These are phyloP conservation scores for Tiliacea citrago DNA, from an alignment of 2,888 invertebrate genomes.

Conservation along the genomic window DNA sequence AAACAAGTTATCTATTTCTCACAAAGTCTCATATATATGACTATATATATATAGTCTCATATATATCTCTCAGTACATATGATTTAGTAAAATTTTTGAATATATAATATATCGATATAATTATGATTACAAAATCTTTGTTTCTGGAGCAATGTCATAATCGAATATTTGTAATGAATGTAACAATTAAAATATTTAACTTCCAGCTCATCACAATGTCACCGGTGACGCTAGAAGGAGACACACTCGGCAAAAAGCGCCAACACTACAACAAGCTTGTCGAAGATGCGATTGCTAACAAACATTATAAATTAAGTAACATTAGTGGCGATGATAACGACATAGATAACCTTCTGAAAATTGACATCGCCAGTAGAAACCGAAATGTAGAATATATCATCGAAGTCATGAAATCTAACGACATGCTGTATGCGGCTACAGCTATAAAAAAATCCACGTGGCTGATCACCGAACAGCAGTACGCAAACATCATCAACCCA, in stretches of 20 bases:
- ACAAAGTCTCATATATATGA: too few relatives aligned
- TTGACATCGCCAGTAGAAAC: constrained; percentile 76
- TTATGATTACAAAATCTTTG: too few relatives aligned
- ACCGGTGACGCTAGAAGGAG: constrained; percentile 50
- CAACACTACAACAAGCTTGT: constrained; percentile 74
- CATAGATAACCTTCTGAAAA: constrained; percentile 77
- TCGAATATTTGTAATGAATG: too few relatives aligned
- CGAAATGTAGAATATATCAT: constrained; percentile 77
- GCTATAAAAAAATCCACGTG: constrained; percentile 80
- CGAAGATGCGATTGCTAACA: constrained; percentile 64
- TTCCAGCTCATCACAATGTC: constrained; percentile 66
- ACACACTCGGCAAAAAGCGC: constrained; percentile 76
- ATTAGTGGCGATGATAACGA: constrained; percentile 73
- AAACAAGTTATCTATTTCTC: too few relatives aligned
- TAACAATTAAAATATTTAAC: not conserved
- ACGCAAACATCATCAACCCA: constrained; percentile 81
- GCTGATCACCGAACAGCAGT: constrained; percentile 79
- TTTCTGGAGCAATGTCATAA: too few relatives aligned
- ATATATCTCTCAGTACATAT: too few relatives aligned
- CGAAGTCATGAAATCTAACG: constrained; percentile 76
- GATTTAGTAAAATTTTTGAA: too few relatives aligned
- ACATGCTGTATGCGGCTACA: constrained; percentile 80
- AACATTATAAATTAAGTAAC: constrained; percentile 56
- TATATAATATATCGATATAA: too few relatives aligned
- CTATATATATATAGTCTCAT: too few relatives aligned